These are phyloP conservation scores for Melanotaenia trifasciata DNA, from an alignment of 2,797 vertebrate species.

Conservation along the genomic window DNA sequence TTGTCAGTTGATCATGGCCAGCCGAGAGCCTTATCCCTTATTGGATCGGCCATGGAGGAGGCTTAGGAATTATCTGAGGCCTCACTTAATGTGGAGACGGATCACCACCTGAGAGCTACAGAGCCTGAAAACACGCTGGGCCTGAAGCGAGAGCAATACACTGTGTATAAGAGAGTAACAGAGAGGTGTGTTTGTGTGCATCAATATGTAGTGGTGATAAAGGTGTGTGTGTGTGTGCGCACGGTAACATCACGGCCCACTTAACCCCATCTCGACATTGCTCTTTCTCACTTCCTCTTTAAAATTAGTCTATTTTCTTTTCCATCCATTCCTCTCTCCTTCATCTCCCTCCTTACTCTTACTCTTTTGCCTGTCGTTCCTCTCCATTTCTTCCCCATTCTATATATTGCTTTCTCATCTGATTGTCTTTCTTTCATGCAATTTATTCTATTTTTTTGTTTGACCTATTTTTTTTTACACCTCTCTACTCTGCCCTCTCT, in stretches of 20 bases:
- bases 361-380: conserved; percentile 6
- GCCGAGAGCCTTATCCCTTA: conserved; percentile 93
- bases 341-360: conserved; percentile 6
- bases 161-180: conserved; percentile 25
- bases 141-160: conserved; percentile 52
- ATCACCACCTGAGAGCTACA: conserved; percentile 89
- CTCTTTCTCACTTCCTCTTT: conserved; percentile 34
- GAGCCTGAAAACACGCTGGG: conserved; percentile 69
- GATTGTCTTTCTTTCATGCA: neutral
- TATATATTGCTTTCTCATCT: neutral
- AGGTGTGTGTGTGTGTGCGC: conserved; percentile 26
- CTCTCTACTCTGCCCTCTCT: too few relatives aligned
- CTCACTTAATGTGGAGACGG: conserved; percentile 91
- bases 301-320: conserved; percentile 40
- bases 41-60: conserved; percentile 95
- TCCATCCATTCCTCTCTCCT: conserved; percentile 20
- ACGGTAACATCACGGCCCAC: conserved; percentile 66
- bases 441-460: neutral
- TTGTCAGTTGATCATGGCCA: conserved; percentile 91
- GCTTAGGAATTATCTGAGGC: conserved; percentile 96
- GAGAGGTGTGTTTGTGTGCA: conserved; percentile 45
- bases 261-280: conserved; percentile 77
- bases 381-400: neutral
- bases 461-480: neutral
- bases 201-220: conserved; percentile 54